Conservation (phyloP, 2,113 vertebrate genomes). For the Ptyas mucosa region DNA sequence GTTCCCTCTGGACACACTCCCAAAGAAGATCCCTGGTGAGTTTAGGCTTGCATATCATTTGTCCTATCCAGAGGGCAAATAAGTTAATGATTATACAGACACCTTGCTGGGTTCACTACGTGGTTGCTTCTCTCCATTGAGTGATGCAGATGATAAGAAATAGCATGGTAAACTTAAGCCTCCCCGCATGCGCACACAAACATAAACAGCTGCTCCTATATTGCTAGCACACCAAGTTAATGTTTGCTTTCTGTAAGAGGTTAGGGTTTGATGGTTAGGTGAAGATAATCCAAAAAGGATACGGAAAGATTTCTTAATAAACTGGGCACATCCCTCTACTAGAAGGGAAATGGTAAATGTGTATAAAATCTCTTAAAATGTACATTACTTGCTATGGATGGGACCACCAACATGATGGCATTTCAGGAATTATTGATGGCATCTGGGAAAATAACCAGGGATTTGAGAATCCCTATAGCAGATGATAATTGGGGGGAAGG, state of each 20-base stretch:
- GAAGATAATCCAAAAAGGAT: slow-evolving; percentile 35
- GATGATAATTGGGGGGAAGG: slow-evolving; percentile 48
- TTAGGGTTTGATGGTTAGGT: slow-evolving; percentile 54
- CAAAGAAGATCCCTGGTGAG: slow-evolving; percentile 59
- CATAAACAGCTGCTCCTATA: slow-evolving; percentile 36
- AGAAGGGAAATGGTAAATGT: slow-evolving; percentile 44
- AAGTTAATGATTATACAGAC: slow-evolving; percentile 67
- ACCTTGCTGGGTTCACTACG: slow-evolving; percentile 56
- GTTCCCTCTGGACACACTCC: slow-evolving; percentile 61
- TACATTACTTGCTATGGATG: slow-evolving; percentile 67
- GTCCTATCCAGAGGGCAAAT: slow-evolving; percentile 57
- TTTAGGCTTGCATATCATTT: slow-evolving; percentile 62
- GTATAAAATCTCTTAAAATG: slow-evolving; percentile 62
- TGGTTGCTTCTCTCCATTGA: slow-evolving; percentile 63
- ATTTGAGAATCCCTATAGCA: slow-evolving; percentile 53
- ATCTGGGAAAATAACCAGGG: slow-evolving; percentile 69
- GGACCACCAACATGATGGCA: slow-evolving; percentile 70
- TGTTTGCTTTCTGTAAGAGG: slow-evolving; percentile 57
- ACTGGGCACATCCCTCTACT: slow-evolving; percentile 33
- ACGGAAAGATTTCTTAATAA: slow-evolving; percentile 41
- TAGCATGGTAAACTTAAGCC: slow-evolving; percentile 47
- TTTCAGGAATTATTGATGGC: slow-evolving; percentile 75
- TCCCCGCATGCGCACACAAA: background rate
- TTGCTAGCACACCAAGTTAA: slow-evolving; percentile 49
- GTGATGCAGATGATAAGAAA: slow-evolving; percentile 66